Conservation (phyloP, 1,140 invertebrate genomes). For the Bilobella aurantiaca region DNA sequence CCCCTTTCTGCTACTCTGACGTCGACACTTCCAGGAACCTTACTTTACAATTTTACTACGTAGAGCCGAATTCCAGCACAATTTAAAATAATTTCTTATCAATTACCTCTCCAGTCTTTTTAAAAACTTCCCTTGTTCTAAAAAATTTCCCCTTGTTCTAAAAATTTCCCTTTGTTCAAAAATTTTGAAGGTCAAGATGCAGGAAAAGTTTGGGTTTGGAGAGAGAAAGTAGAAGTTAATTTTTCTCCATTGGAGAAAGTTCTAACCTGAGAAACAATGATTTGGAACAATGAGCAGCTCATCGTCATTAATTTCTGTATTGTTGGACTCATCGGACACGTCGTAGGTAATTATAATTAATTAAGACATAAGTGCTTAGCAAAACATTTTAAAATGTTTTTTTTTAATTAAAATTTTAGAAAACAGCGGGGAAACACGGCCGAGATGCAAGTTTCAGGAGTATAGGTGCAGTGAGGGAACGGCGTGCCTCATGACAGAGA, state of each 20-base stretch:
- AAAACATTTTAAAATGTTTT: not conserved
- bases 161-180: not conserved
- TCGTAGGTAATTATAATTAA: not conserved
- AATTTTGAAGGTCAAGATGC: not conserved
- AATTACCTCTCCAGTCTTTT: not conserved
- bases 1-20: no score
- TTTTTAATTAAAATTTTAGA: not conserved
- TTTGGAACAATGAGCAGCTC: not conserved
- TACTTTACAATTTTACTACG: no score
- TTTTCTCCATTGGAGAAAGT: not conserved
- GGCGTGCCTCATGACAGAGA: conserved; percentile 10
- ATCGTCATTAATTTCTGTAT: not conserved
- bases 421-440: not conserved
- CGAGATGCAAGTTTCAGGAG: conserved; percentile 13
- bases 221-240: not conserved
- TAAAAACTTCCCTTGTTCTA: no score
- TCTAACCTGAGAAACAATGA: not conserved
- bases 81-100: no score
- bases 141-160: no score
- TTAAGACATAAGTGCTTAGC: not conserved
- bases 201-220: not conserved
- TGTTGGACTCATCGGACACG: not conserved
- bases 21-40: no score
- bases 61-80: no score
- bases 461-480: conserved; percentile 17